These are phyloP conservation scores for Subacronicta megacephala DNA, from an alignment of 2,888 invertebrate genomes.

Conservation along the genomic window DNA sequence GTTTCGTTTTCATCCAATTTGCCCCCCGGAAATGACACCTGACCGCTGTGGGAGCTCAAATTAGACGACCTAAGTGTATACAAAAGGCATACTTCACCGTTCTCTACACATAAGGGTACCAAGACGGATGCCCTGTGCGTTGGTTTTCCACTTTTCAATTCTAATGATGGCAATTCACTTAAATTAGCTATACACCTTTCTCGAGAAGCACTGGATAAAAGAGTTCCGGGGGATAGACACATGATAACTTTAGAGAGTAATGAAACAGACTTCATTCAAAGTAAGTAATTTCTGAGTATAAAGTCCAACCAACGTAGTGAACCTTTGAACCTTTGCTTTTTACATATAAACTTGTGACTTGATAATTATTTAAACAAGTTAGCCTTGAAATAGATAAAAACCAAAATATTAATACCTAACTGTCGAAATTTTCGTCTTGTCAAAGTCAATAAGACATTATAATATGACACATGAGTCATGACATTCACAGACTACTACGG, in stretches of 20 bases:
- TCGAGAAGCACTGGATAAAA: conserved; percentile 88
- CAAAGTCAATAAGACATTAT: no score
- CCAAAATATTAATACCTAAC: no score
- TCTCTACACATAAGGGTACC: conserved; percentile 93
- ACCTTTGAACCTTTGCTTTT: conserved; percentile 28
- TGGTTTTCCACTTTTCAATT: conserved; percentile 58
- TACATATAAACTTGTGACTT: conserved; percentile 4
- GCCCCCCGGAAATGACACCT: conserved; percentile 97
- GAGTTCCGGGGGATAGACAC: conserved; percentile 73
- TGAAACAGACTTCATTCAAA: conserved; percentile 37
- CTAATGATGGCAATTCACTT: conserved; percentile 88
- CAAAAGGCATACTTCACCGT: conserved; percentile 93
- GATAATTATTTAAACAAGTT: not conserved
- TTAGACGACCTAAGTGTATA: conserved; percentile 94
- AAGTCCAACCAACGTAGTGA: conserved; percentile 30
- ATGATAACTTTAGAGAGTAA: conserved; percentile 58
- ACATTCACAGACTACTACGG: no score
- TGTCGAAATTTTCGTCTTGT: no score
- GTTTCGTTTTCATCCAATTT: conserved; percentile 92
- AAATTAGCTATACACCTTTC: conserved; percentile 90
- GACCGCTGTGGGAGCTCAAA: conserved; percentile 93
- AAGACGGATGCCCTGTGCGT: conserved; percentile 93
- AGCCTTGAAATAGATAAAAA: not conserved
- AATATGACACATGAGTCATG: no score
- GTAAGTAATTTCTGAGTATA: conserved; percentile 12